Conservation (phyloP, 2,888 invertebrate species). For the Pyrrhia umbra region DNA sequence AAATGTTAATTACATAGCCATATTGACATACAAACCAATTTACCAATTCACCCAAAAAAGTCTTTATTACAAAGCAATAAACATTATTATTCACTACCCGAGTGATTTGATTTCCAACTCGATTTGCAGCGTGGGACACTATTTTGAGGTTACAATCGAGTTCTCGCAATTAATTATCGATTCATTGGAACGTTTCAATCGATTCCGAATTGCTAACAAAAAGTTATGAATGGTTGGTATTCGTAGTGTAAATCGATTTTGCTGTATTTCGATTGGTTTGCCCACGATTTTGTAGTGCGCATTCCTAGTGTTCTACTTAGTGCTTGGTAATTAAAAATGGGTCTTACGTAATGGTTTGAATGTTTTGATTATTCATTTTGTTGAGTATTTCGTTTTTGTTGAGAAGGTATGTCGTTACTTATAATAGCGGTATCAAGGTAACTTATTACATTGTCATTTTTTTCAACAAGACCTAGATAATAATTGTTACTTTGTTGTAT, state of each 20-base stretch:
- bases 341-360: slow-evolving; percentile 24
- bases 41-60: slow-evolving; percentile 43
- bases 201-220: slow-evolving; percentile 74
- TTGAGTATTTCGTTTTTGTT: not conserved
- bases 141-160: slow-evolving; percentile 82
- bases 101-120: not conserved
- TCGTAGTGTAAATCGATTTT: slow-evolving; percentile 63
- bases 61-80: slow-evolving; percentile 60
- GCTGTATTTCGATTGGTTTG: slow-evolving; percentile 42
- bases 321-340: slow-evolving; percentile 28
- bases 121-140: slow-evolving; percentile 78
- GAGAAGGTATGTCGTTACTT: too few species aligned
- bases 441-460: too few species aligned
- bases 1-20: slow-evolving; percentile 80
- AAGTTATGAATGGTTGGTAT: slow-evolving; percentile 71
- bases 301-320: slow-evolving; percentile 31
- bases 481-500: too few species aligned
- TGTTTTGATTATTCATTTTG: slow-evolving; percentile 10
- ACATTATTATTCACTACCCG: slow-evolving; percentile 57
- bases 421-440: too few species aligned
- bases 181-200: slow-evolving; percentile 73
- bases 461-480: too few species aligned
- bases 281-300: slow-evolving; percentile 27
- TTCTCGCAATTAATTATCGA: slow-evolving; percentile 79
- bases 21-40: slow-evolving; percentile 69